phyloP scores from a whole-genome alignment of 2,113 vertebrate genomes.

The Mastomys coucha region DNA sequence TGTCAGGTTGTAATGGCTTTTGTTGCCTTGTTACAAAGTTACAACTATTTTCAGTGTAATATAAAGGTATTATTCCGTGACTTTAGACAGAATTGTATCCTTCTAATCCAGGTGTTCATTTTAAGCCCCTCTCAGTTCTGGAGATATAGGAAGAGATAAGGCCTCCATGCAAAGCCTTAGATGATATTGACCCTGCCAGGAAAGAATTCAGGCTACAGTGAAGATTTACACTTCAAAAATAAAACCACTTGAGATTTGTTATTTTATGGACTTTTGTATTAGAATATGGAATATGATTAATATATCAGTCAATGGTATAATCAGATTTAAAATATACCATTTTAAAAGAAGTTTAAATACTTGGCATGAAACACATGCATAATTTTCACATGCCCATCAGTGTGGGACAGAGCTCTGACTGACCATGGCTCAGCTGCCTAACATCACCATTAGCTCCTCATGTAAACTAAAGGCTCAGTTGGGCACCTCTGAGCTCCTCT shows the following conservation, averaged over 20 bases:
- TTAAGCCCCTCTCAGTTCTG: background rate
- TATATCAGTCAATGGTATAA: background rate
- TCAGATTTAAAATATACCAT: conserved; percentile 20
- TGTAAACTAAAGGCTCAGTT: background rate
- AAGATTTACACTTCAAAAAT: conserved; percentile 37
- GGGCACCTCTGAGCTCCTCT: background rate
- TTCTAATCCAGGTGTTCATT: background rate
- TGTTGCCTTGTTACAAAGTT: background rate
- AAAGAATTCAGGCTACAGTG: background rate
- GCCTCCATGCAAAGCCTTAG: background rate
- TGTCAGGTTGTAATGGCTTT: background rate
- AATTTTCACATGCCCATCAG: background rate
- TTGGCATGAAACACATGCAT: background rate
- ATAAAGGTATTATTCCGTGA: background rate
- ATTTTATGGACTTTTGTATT: background rate
- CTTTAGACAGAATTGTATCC: conserved; percentile 11
- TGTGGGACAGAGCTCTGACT: background rate
- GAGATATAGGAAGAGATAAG: background rate
- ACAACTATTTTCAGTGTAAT: background rate
- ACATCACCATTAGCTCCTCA: background rate
- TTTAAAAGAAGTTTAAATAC: conserved; percentile 32
- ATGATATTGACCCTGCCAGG: background rate
- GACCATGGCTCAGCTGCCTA: background rate
- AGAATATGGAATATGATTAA: background rate
- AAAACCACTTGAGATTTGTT: conserved; percentile 15